Evolutionary conservation across 2,888 invertebrate species (phyloP), one percentile per base, ranked within the genome.

Genomic region (Drosophila nigricruria): DNA sequence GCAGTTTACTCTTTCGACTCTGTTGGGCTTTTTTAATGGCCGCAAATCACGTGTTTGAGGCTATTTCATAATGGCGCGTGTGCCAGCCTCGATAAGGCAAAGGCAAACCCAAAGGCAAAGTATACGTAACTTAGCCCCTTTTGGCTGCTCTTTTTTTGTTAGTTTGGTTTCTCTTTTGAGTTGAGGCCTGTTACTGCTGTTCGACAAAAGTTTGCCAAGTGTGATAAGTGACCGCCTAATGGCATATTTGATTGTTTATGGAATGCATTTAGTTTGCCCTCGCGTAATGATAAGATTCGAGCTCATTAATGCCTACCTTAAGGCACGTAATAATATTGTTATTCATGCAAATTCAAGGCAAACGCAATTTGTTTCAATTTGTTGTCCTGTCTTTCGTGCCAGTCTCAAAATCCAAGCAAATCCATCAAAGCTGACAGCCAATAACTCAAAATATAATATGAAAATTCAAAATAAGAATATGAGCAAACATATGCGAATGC

Each of bases 161-260:
- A 2, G 10, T 0, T n/a, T 36, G 2, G 1, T 36, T 36, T 34
- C 43, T 59, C 12, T 12, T 49, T 52, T 63, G 38, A 58, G 65
- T 66, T 32, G 25, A 34, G 74, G 69, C 63, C 64, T 12, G 5
- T 10, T 27, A 27, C 27, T 5, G 47, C n/a, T 52, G 71, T 70
- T 53, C 62, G 65, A 38, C 34, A 58, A 77, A 71, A 81, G 79
- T 72, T 87, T 57, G 52, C 38, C 64, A 87, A 88, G 79, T 81
- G 81, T 84, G 82, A 88, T 84, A 82, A 82, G 85, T 82, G 85
- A 84, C 77, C 82, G 69, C 53, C 63, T 81, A 84, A 76, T 73
- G 70, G 71, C 77, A 68, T 40, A 65, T 76, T 72, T 76, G 77
- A 82, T 79, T 76, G 79, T 70, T 81, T 58, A 59, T 62, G 71